Percentiles rank a stretch among this genome's conserved stretches.
Conservation (phyloP, 2,888 invertebrate species). For the Melanotus villosus region DNA sequence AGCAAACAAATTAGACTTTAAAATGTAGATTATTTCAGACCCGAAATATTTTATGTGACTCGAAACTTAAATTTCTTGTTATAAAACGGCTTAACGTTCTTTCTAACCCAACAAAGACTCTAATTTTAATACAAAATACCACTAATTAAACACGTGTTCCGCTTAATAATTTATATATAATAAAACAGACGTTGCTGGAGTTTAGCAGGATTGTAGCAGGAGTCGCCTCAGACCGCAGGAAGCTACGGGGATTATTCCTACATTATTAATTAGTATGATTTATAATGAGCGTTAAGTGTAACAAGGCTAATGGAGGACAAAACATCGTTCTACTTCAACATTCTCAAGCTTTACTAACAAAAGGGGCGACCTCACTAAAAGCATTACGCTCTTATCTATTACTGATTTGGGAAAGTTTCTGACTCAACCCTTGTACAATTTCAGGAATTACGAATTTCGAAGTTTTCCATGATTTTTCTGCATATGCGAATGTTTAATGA, state of each 20-base stretch:
- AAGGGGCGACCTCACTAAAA: constrained; percentile 15
- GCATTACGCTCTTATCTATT: constrained; percentile 11
- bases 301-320: constrained; percentile 34
- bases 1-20: no score
- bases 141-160: constrained; percentile 34
- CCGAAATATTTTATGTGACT: no score
- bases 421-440: no score
- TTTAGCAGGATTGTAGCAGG: constrained; percentile 32
- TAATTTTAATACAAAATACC: constrained; percentile 24
- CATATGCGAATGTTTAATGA: no score
- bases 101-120: background rate
- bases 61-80: no score
- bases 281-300: constrained; percentile 50
- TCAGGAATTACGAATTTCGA: no score
- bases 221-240: constrained; percentile 48
- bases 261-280: constrained; percentile 58
- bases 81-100: no score
- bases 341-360: constrained; percentile 2
- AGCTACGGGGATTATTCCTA: constrained; percentile 55
- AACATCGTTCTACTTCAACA: constrained; percentile 4
- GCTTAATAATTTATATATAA: constrained; percentile 32
- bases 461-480: no score
- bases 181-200: constrained; percentile 29
- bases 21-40: no score
- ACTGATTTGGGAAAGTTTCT: constrained; percentile 6